These are phyloP conservation scores for Oikopleura albicans DNA, from an alignment of 23 tunicate species.

Conservation along the genomic window DNA sequence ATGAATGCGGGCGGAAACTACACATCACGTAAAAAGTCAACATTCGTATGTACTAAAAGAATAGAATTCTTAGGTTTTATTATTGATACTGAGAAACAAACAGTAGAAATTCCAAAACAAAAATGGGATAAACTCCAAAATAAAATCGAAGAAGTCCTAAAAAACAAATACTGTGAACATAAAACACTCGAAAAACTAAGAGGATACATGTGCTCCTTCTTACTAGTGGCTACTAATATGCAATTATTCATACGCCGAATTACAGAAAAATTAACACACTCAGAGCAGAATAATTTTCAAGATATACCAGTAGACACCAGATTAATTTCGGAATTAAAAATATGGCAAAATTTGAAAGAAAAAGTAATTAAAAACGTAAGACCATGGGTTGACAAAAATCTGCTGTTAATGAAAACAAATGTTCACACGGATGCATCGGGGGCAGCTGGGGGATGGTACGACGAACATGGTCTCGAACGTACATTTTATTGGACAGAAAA, in stretches of 20 bases:
- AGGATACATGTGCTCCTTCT: not conserved
- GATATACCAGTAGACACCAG: not conserved
- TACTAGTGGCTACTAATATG: not conserved
- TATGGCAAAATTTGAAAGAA: not conserved
- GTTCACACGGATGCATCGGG: not conserved
- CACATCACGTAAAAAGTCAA: not conserved
- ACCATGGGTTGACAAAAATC: not conserved
- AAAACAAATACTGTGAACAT: not conserved
- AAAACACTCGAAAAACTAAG: not conserved
- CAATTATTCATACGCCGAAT: not conserved
- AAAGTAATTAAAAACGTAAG: not conserved
- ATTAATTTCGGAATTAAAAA: not conserved
- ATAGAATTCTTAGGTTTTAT: not conserved
- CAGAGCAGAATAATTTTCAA: not conserved
- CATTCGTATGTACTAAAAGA: not conserved
- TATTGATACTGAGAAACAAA: not conserved
- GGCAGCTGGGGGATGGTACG: not conserved
- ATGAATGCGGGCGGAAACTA: not conserved
- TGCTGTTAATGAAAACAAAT: not conserved
- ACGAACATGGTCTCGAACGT: not conserved
- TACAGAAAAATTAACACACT: not conserved
- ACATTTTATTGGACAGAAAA: not conserved
- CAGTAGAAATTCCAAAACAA: not conserved
- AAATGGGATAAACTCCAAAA: not conserved
- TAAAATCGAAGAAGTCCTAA: not conserved